Evolutionary conservation across 1,140 invertebrate genomes (phyloP).

Genomic region (Bacillus rossius): DNA sequence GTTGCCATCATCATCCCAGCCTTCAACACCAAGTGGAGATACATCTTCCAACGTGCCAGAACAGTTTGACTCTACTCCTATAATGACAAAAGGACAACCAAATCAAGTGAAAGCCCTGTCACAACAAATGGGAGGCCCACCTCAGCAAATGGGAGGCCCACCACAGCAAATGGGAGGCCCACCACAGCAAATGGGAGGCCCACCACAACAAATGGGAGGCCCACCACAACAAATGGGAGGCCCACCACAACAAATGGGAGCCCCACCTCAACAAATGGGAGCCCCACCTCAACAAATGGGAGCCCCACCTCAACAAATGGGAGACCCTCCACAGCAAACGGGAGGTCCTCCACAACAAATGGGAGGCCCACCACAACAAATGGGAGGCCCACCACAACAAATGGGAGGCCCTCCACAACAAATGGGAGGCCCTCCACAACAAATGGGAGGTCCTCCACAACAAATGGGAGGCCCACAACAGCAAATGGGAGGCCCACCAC

Average conservation of each 20-base stretch:
- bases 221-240: slow-evolving; percentile 12
- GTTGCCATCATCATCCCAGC: no score
- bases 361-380: neutral
- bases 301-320: slow-evolving; percentile 11
- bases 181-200: slow-evolving; percentile 7
- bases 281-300: slow-evolving; percentile 18
- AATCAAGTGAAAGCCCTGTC: neutral
- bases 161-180: slow-evolving; percentile 19
- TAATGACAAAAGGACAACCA: neutral
- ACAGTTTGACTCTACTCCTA: no score
- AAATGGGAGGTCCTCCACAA: neutral
- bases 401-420: slow-evolving; percentile 27
- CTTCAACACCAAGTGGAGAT: no score
- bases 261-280: slow-evolving; percentile 6
- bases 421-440: neutral
- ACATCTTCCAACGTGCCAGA: no score
- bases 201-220: neutral
- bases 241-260: slow-evolving; percentile 13
- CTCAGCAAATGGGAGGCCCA: slow-evolving; percentile 1
- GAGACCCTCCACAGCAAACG: slow-evolving; percentile 34
- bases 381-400: slow-evolving; percentile 28
- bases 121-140: neutral
- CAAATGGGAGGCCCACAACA: neutral
- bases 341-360: slow-evolving; percentile 34
- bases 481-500: neutral